Evolutionary conservation across 2,888 invertebrate genomes (phyloP).

Genomic region (Antheraea assamensis): DNA sequence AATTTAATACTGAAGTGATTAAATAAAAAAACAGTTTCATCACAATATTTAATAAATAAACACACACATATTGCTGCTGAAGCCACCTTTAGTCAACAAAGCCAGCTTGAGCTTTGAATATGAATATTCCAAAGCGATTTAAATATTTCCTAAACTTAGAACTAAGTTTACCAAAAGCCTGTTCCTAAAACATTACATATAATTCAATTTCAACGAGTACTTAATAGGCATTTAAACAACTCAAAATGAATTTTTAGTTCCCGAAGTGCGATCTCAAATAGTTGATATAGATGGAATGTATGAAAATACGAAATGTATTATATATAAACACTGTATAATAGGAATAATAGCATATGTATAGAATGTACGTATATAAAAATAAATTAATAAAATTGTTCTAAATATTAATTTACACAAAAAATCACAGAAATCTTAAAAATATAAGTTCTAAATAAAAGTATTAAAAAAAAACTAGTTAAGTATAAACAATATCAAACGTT

Average conservation of each 20-base stretch:
- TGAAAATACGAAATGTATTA: background rate
- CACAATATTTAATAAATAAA: slow-evolving; percentile 74
- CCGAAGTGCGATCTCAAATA: background rate
- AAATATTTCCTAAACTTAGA: slow-evolving; percentile 37
- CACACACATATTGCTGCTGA: slow-evolving; percentile 65
- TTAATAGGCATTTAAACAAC: background rate
- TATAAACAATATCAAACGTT: background rate
- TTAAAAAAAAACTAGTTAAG: background rate
- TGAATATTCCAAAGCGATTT: slow-evolving; percentile 38
- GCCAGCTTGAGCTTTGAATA: slow-evolving; percentile 56
- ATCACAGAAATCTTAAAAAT: background rate
- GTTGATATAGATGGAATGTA: background rate
- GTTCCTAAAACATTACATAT: slow-evolving; percentile 31
- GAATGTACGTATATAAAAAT: background rate
- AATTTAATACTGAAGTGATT: background rate
- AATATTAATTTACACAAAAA: background rate
- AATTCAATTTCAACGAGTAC: background rate
- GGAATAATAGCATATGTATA: background rate
- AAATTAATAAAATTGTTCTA: background rate
- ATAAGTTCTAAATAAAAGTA: background rate
- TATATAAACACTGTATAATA: background rate
- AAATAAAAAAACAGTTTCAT: slow-evolving; percentile 36
- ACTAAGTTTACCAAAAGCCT: slow-evolving; percentile 37
- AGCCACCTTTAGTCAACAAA: slow-evolving; percentile 60
- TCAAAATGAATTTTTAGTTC: background rate